Conservation (phyloP, 2,797 vertebrate genomes). For the Periophthalmus magnuspinnatus region DNA sequence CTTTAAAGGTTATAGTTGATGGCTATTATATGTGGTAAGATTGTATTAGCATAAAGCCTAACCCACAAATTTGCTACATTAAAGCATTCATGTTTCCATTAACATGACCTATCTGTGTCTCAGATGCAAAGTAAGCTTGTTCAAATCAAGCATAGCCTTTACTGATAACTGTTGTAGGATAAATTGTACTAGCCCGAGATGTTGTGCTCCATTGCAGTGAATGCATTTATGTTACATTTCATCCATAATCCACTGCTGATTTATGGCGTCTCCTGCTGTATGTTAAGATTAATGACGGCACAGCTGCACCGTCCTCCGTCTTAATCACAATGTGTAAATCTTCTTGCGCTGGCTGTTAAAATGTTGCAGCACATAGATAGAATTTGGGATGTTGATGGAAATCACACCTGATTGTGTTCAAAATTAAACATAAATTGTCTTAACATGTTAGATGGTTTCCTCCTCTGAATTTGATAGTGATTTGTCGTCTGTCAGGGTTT, state of each 20-base stretch:
- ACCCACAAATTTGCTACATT: no score
- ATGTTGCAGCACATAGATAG: background rate
- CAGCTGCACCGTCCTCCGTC: constrained; percentile 1
- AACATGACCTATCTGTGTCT: no score
- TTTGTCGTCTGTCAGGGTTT: background rate
- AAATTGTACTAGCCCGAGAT: no score
- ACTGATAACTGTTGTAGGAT: no score
- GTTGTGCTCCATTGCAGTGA: background rate
- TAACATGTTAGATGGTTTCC: background rate
- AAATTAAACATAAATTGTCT: background rate
- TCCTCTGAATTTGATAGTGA: background rate
- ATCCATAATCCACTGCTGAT: constrained; percentile 1
- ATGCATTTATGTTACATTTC: background rate
- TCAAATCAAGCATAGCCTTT: no score
- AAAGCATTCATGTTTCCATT: no score
- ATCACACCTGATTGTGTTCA: background rate
- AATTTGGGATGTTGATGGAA: background rate
- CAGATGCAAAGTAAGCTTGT: no score
- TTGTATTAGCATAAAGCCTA: background rate
- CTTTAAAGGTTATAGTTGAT: no score
- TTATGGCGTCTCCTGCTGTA: background rate
- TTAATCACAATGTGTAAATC: constrained; percentile 6
- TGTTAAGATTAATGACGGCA: background rate
- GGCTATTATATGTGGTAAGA: background rate
- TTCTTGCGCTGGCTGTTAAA: background rate